Evolutionary conservation across 2,797 vertebrate genomes (phyloP).

Genomic region (Capromys pilorides): DNA sequence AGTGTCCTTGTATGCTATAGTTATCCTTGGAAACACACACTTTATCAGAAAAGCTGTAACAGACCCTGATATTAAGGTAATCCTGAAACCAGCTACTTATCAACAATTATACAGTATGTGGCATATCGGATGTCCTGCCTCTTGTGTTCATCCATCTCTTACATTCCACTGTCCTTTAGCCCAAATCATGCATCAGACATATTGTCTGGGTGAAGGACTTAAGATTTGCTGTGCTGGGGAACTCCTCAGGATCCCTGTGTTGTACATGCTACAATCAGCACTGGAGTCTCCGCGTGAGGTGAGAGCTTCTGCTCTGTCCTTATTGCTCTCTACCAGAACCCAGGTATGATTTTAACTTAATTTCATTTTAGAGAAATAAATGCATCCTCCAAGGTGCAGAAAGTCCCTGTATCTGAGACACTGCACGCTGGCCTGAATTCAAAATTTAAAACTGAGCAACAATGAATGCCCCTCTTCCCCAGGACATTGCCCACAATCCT

Average conservation of each 20-base stretch:
- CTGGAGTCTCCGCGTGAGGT: neutral
- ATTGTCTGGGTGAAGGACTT: neutral
- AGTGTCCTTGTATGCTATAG: neutral
- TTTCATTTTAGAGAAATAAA: neutral
- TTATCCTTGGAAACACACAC: neutral
- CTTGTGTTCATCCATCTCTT: neutral
- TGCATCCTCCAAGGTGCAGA: too few species aligned
- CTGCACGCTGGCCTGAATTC: too few species aligned
- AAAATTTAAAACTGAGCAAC: too few species aligned
- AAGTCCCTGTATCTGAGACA: too few species aligned
- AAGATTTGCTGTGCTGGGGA: too few species aligned
- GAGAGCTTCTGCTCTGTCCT: neutral
- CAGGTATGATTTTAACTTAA: neutral
- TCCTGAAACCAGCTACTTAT: neutral
- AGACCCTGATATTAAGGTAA: neutral
- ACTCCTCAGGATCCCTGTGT: neutral
- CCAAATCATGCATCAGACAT: fast-evolving
- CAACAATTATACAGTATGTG: neutral
- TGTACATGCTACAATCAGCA: neutral
- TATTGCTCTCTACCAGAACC: neutral
- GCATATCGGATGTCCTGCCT: neutral
- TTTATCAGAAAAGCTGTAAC: neutral
- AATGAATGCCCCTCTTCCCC: too few species aligned
- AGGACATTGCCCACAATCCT: too few species aligned
- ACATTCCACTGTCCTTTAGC: neutral